phyloP scores from a whole-genome alignment of 2,888 invertebrate species.

The Ptychoptera albimana region DNA sequence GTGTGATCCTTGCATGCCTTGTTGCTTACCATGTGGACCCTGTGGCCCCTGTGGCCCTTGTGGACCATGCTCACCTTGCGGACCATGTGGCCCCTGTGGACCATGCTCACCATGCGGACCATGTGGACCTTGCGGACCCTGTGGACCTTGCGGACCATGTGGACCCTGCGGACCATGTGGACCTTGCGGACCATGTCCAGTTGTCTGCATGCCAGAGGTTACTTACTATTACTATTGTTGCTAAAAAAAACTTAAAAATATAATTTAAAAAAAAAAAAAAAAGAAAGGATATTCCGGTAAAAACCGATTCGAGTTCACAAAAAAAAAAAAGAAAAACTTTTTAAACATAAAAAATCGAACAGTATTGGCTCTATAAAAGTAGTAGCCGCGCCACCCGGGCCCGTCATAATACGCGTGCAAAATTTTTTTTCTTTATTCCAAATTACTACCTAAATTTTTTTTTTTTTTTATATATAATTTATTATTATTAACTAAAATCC shows the following conservation, averaged over 20 bases:
- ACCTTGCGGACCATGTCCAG: slow-evolving; percentile 8
- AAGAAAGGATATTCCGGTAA: not conserved
- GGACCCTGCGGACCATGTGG: slow-evolving; percentile 10
- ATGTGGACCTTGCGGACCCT: slow-evolving; percentile 10
- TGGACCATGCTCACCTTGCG: slow-evolving; percentile 14
- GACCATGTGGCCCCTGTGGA: slow-evolving; percentile 12
- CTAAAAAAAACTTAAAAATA: no score
- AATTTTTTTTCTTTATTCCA: no score
- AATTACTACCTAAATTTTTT: no score
- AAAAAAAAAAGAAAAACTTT: no score
- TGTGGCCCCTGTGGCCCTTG: slow-evolving; percentile 15
- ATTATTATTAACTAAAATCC: no score
- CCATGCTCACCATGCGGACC: slow-evolving; percentile 13
- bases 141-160: slow-evolving; percentile 13
- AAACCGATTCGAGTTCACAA: no score
- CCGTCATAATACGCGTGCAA: no score
- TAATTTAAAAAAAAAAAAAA: no score
- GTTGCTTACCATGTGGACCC: slow-evolving; percentile 19
- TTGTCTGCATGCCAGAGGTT: not conserved
- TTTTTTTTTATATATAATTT: no score
- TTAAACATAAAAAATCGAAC: no score
- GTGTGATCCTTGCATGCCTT: slow-evolving; percentile 13
- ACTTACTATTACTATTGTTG: not conserved
- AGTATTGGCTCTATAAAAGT: no score
- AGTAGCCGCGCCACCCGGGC: no score